These are phyloP conservation scores for Sebastiscus albofasciatus DNA, from an alignment of 2,797 vertebrate genomes.

Conservation along the genomic window DNA sequence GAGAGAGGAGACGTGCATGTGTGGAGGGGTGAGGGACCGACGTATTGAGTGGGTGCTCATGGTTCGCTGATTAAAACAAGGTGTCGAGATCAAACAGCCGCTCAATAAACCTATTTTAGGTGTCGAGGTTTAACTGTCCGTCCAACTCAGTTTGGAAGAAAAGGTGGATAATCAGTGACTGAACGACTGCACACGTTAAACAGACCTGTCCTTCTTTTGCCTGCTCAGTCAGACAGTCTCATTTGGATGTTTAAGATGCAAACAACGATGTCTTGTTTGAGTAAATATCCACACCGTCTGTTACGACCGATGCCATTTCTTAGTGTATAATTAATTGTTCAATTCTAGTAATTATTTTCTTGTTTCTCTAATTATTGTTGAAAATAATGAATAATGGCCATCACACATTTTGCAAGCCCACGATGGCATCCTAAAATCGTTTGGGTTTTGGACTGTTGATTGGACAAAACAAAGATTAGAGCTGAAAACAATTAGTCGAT, in stretches of 20 bases:
- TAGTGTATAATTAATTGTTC: background rate
- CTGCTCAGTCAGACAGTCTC: background rate
- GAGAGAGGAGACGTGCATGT: background rate
- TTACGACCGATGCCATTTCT: background rate
- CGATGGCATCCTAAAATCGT: background rate
- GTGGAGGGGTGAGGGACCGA: background rate
- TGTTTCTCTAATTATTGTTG: background rate
- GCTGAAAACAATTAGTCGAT: background rate
- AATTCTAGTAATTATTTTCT: background rate
- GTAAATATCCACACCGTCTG: background rate
- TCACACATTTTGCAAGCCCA: background rate
- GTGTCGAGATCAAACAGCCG: constrained; percentile 65
- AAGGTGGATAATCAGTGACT: constrained; percentile 19
- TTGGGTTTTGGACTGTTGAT: background rate
- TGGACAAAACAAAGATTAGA: background rate
- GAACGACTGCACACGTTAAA: constrained; percentile 9
- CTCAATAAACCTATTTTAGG: constrained; percentile 72
- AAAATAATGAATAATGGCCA: background rate
- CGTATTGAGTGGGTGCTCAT: constrained; percentile 46
- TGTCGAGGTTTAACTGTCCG: constrained; percentile 41
- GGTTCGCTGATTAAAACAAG: constrained; percentile 71
- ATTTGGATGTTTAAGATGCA: background rate
- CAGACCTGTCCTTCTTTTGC: background rate
- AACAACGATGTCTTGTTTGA: background rate
- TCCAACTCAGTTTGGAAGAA: constrained; percentile 15